These are phyloP conservation scores for Acanthacorydalis orientalis DNA, from an alignment of 2,888 invertebrate genomes.

Conservation along the genomic window DNA sequence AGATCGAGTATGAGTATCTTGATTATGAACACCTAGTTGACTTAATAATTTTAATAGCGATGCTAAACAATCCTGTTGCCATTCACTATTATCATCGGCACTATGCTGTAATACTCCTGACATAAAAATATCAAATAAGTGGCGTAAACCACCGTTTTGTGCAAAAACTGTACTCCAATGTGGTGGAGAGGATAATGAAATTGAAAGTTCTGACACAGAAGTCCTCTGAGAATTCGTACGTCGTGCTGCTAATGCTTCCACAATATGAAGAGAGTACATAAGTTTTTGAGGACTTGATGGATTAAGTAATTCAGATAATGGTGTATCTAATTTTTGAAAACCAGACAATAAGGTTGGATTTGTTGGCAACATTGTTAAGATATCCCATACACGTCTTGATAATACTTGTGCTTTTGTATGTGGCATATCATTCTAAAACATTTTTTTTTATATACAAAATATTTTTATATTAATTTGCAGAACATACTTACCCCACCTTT, in stretches of 20 bases:
- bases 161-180: constrained; percentile 68
- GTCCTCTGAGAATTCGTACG: constrained; percentile 8
- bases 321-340: constrained; percentile 59
- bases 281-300: constrained; percentile 83
- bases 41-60: constrained; percentile 71
- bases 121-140: constrained; percentile 84
- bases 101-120: constrained; percentile 62
- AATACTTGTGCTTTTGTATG: constrained; percentile 79
- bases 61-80: constrained; percentile 90
- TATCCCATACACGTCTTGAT: constrained; percentile 88
- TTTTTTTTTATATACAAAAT: neutral
- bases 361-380: constrained; percentile 78
- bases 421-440: constrained; percentile 42
- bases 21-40: constrained; percentile 60
- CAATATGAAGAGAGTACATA: constrained; percentile 88
- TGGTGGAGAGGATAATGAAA: constrained; percentile 17
- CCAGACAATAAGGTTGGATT: constrained; percentile 72
- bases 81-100: constrained; percentile 65
- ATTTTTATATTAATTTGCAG: neutral
- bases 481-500: constrained; percentile 44
- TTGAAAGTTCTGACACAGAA: constrained; percentile 9
- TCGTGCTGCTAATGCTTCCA: constrained; percentile 48
- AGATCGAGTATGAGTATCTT: constrained; percentile 21
- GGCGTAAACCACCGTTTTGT: constrained; percentile 70
- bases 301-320: constrained; percentile 61